Conservation (phyloP, 2,113 vertebrate genomes). For the Erythrolamprus reginae region DNA sequence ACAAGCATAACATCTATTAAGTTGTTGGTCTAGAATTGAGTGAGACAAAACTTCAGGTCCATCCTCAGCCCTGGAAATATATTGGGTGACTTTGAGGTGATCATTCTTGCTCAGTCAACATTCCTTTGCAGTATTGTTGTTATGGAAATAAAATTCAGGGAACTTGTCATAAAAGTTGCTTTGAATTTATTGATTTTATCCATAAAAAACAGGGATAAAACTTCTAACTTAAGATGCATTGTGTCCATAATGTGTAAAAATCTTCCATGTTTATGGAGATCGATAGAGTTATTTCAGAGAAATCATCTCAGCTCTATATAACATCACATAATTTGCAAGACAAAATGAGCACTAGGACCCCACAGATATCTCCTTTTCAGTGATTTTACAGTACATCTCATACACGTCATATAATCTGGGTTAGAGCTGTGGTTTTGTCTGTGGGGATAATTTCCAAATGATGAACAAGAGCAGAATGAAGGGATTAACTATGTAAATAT, state of each 20-base stretch:
- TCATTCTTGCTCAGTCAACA: not conserved
- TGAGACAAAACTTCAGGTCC: not conserved
- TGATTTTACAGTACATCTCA: conserved; percentile 63
- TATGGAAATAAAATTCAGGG: not conserved
- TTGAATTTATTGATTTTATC: not conserved
- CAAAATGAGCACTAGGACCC: conserved; percentile 71
- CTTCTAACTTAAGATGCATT: not conserved
- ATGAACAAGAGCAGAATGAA: conserved; percentile 54
- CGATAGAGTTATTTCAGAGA: not conserved
- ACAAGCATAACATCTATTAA: not conserved
- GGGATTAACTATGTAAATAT: conserved; percentile 62
- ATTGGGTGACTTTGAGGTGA: not conserved
- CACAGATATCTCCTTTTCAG: conserved; percentile 51
- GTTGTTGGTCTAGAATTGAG: not conserved
- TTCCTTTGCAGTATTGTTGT: not conserved
- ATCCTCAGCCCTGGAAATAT: not conserved
- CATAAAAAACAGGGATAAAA: not conserved
- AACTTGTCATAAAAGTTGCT: not conserved
- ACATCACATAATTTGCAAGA: not conserved
- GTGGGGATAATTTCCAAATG: conserved; percentile 55
- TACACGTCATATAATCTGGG: conserved; percentile 62
- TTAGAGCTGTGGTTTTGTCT: conserved; percentile 63
- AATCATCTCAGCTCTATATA: not conserved
- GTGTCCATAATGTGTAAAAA: not conserved
- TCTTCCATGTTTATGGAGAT: not conserved